These are phyloP conservation scores for Flexamia atlantica DNA, from an alignment of 2,888 invertebrate species.

Conservation along the genomic window DNA sequence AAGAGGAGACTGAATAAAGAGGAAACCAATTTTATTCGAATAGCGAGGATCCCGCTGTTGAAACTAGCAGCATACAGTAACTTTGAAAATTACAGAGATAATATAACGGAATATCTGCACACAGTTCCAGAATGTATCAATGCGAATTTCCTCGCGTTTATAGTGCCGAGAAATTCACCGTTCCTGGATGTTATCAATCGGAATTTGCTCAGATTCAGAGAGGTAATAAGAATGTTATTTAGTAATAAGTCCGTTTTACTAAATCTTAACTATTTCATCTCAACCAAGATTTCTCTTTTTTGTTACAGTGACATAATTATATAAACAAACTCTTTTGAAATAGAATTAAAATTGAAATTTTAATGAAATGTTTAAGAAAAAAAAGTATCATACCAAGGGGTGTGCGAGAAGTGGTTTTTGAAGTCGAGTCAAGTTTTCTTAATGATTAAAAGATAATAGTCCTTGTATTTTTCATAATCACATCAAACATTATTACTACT, in stretches of 20 bases:
- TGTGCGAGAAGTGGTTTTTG: too few species aligned
- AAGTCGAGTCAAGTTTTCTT: too few species aligned
- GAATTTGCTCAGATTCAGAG: neutral
- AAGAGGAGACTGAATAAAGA: conserved; percentile 18
- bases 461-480: too few species aligned
- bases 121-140: conserved; percentile 35
- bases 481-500: too few species aligned
- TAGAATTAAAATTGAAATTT: too few species aligned
- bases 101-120: conserved; percentile 39
- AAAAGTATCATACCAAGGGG: too few species aligned
- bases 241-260: neutral
- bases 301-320: too few species aligned
- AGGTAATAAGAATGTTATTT: neutral
- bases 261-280: too few species aligned
- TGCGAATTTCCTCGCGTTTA: neutral
- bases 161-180: conserved; percentile 25
- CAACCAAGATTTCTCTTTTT: too few species aligned
- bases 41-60: conserved; percentile 3
- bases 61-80: neutral
- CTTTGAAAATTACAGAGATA: neutral
- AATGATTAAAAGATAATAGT: too few species aligned
- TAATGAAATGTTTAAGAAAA: too few species aligned
- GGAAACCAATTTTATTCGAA: conserved; percentile 11
- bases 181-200: neutral
- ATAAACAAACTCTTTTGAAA: too few species aligned